Percentiles rank a stretch among this genome's conserved stretches.
Evolutionary conservation across 2,888 invertebrate species (phyloP).

Genomic region (Criorhina ranunculi): DNA sequence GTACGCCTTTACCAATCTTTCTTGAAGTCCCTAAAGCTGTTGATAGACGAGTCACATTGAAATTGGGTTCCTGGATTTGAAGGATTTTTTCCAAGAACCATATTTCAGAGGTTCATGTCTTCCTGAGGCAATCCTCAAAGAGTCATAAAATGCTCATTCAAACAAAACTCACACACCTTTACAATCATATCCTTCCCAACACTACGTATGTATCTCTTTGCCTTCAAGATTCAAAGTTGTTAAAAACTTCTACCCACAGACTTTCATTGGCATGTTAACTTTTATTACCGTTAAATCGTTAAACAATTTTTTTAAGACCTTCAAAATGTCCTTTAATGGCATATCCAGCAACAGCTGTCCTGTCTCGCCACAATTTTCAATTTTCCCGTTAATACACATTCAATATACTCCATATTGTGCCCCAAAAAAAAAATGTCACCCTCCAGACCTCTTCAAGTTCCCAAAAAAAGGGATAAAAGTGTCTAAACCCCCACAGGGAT

Average conservation of each 20-base stretch:
- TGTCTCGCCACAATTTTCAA: conserved; percentile 54
- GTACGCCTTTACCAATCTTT: no score
- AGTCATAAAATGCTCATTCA: no score
- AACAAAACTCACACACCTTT: no score
- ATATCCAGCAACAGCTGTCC: conserved; percentile 23
- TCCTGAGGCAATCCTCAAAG: no score
- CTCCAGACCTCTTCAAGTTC: neutral
- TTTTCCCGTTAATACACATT: conserved; percentile 45
- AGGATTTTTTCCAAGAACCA: no score
- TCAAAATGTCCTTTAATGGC: conserved; percentile 12
- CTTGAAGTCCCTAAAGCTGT: no score
- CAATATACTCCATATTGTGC: neutral
- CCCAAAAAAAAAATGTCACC: neutral
- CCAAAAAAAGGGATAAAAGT: conserved; percentile 21
- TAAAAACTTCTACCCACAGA: neutral
- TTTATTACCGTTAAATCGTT: conserved; percentile 15
- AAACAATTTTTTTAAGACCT: neutral
- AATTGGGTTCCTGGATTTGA: no score
- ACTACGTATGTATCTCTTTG: no score
- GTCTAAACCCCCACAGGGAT: conserved; percentile 25
- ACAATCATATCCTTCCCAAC: no score
- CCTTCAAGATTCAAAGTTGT: fast-evolving
- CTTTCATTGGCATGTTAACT: conserved; percentile 1
- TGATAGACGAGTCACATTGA: no score
- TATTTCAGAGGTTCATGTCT: no score